Conservation (phyloP, 2,113 vertebrate species). For the Catharus bicknelli region DNA sequence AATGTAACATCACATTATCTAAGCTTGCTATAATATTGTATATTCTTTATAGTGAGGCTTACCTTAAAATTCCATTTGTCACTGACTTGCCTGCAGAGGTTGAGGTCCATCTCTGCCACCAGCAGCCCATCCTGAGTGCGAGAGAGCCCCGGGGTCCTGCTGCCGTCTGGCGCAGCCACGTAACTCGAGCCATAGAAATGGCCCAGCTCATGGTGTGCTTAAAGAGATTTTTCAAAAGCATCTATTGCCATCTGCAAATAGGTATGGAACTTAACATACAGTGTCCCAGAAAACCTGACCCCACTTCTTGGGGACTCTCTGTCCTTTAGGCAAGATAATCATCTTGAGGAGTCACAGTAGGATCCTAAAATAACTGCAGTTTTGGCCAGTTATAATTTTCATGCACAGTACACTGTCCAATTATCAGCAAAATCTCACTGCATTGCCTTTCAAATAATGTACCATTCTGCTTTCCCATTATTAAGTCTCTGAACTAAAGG, state of each 20-base stretch:
- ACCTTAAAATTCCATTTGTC: conserved; percentile 97
- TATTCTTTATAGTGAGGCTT: neutral
- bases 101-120: conserved; percentile 89
- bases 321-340: neutral
- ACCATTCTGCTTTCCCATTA: neutral
- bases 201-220: conserved; percentile 90
- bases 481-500: neutral
- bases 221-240: neutral
- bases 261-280: neutral
- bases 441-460: neutral
- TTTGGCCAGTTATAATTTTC: neutral
- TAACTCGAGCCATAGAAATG: conserved; percentile 97
- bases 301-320: neutral
- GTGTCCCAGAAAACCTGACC: neutral
- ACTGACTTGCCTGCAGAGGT: conserved; percentile 89
- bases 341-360: neutral
- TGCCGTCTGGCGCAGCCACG: conserved; percentile 87
- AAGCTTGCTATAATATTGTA: neutral
- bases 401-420: neutral
- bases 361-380: neutral
- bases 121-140: conserved; percentile 87
- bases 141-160: conserved; percentile 88
- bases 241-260: neutral
- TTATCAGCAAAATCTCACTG: neutral
- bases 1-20: neutral